Evolutionary conservation across 2,888 invertebrate genomes (phyloP), one percentile per base, ranked within the genome.

Genomic region (Drosophila pullipes): DNA sequence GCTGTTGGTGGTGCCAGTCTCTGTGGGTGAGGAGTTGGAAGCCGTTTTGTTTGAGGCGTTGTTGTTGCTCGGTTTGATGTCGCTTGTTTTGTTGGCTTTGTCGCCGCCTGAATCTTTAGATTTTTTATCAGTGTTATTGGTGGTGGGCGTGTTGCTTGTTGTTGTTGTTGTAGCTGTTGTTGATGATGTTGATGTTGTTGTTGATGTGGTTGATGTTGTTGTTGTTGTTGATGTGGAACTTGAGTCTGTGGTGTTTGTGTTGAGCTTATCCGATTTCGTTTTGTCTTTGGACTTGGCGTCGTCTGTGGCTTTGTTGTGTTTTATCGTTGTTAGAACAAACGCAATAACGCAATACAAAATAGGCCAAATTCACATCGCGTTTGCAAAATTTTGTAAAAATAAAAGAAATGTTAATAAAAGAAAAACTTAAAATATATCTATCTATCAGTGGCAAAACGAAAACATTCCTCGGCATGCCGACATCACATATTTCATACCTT

Each of bases 61-160:
- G 76, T 65, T 89, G 74, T 89, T 89, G 76, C 63, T 89, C 66
- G 87, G 37, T 75, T 90, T 84, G 31, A 78, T 87, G 61, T 90
- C 81, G 31, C 89, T 87, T 59, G 64, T 68, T 80, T 90, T 87
- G 64, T 57, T 79, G 62, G 73, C 75, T 72, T 83, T 86, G 35
- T 87, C 85, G 64, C 61, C 70, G 49, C 59, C 57, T 75, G 81
- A 82, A 71, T 91, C 90, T 70, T 89, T 87, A 59, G 69, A 70
- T 83, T 91, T 92, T 76, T 84, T 89, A 70, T 91, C 89, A 64
- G 82, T 83, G 83, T 77, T 83, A 78, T 91, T 91, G 62, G 77
- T 63, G 31, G 62, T 58, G 62, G 70, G 60, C 37, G 83, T 86
- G 78, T 79, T 81, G 77, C 76, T 78, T 79, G 88, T 80, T 69